A percentile compares a stretch with the other conserved stretches of the same genome.
These are phyloP conservation scores for Odocoileus virginianus DNA, from an alignment of 2,113 vertebrate species.

Conservation along the genomic window DNA sequence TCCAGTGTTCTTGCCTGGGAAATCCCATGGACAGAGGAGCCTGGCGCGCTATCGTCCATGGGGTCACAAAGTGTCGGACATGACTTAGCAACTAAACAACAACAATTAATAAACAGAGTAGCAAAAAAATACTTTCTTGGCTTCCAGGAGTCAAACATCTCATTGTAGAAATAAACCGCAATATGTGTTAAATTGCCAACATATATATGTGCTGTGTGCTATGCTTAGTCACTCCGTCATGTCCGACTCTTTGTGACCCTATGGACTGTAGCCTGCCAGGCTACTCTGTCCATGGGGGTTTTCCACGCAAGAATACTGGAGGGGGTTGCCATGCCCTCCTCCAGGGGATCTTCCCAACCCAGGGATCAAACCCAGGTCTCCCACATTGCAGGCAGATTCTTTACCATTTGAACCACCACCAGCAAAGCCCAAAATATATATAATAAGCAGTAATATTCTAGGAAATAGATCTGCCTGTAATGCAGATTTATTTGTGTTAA, in stretches of 20 bases:
- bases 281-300: neutral
- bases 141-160: neutral
- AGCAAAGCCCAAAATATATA: neutral
- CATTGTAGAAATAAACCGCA: neutral
- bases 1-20: neutral
- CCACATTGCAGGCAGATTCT: neutral
- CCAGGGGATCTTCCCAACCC: neutral
- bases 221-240: rapidly evolving
- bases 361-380: neutral
- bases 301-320: neutral
- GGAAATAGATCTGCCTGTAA: neutral
- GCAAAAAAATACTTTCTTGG: neutral
- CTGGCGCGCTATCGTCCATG: neutral
- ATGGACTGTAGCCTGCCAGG: neutral
- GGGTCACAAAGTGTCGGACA: neutral
- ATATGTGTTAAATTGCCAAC: neutral
- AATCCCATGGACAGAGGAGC: neutral
- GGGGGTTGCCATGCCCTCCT: neutral
- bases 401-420: neutral
- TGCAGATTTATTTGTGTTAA: neutral
- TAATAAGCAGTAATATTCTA: neutral
- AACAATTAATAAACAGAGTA: neutral
- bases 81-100: neutral
- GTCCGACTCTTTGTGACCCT: neutral
- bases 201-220: neutral